These are phyloP conservation scores for Brachyopa scutellaris DNA, from an alignment of 2,888 invertebrate genomes.

Conservation along the genomic window DNA sequence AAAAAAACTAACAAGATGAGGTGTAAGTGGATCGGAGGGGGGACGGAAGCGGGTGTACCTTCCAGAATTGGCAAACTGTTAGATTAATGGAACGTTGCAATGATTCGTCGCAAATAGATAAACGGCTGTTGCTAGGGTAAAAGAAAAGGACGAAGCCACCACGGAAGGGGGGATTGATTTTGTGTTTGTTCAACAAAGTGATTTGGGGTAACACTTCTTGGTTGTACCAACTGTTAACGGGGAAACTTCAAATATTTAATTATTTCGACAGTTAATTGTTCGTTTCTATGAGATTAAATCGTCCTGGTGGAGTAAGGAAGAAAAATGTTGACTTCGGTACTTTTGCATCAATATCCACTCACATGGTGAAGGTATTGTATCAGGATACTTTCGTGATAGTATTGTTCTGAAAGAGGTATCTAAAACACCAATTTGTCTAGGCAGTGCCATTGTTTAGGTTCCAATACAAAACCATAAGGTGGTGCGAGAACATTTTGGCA, in stretches of 20 bases:
- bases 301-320: too few relatives aligned
- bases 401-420: too few relatives aligned
- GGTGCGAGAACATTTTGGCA: too few relatives aligned
- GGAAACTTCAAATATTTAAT: background rate
- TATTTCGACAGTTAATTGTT: too few relatives aligned
- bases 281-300: too few relatives aligned
- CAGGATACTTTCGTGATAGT: too few relatives aligned
- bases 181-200: background rate
- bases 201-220: background rate
- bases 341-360: too few relatives aligned
- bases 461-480: too few relatives aligned
- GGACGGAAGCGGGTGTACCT: background rate
- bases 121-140: background rate
- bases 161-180: slow-evolving; percentile 1
- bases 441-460: too few relatives aligned
- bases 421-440: too few relatives aligned
- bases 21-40: background rate
- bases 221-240: background rate
- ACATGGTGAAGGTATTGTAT: too few relatives aligned
- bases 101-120: slow-evolving; percentile 8
- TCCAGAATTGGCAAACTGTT: background rate
- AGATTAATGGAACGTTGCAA: slow-evolving; percentile 17
- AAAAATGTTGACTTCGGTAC: too few relatives aligned
- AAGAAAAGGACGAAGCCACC: background rate
- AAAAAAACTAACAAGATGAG: slow-evolving; percentile 66